Percentiles rank a stretch among this genome's conserved stretches.
These are phyloP conservation scores for Brachylomia viminalis DNA, from an alignment of 2,888 invertebrate species.

Conservation along the genomic window DNA sequence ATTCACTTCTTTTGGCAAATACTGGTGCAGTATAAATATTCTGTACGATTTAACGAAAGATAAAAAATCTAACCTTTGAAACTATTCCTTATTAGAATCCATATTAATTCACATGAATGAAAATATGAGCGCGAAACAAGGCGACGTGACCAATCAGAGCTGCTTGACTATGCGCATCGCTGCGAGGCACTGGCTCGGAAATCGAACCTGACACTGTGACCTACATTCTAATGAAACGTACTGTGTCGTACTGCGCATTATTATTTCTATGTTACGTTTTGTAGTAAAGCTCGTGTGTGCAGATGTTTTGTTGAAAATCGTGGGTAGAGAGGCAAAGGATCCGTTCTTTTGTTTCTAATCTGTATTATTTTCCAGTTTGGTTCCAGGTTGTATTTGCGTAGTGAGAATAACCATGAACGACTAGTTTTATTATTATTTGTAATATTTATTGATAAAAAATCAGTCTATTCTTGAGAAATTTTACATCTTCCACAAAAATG, in stretches of 20 bases:
- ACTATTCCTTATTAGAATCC: background rate
- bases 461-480: background rate
- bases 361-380: background rate
- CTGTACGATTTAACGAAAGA: background rate
- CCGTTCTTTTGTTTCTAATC: constrained; percentile 22
- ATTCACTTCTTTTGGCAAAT: background rate
- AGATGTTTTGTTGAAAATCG: constrained; percentile 29
- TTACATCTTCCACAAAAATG: background rate
- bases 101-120: constrained; percentile 25
- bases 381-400: background rate
- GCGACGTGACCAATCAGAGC: constrained; percentile 48
- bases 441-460: background rate
- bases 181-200: constrained; percentile 59
- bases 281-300: constrained; percentile 21
- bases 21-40: background rate
- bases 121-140: constrained; percentile 30
- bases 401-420: background rate
- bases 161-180: constrained; percentile 55
- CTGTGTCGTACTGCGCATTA: constrained; percentile 60
- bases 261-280: constrained; percentile 45
- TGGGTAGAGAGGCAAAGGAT: background rate
- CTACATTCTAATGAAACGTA: constrained; percentile 63
- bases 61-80: background rate
- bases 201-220: constrained; percentile 71
- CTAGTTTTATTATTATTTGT: background rate